Base-by-base conservation (phyloP, 2,888 invertebrate species). In the Drosophila differens region DNA sequence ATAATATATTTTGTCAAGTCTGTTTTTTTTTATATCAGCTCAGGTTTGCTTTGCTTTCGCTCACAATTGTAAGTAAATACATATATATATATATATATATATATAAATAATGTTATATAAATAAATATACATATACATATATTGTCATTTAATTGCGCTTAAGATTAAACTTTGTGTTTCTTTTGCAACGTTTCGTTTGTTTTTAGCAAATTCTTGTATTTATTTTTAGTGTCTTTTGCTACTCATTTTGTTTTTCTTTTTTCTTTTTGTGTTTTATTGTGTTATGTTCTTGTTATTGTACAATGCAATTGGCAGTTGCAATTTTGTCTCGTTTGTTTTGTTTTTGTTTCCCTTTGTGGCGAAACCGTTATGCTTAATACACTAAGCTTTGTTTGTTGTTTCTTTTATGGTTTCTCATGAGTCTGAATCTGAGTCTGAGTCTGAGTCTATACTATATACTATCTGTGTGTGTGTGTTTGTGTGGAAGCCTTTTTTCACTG, bases 281-380 rank as follows among this genome's bases (percentile, higher is more conserved):
- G 62, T 51, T 54, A 25, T 55, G 44, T 71, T 78, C 53, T 55
- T 60, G 55, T 75, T 73, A 49, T 75, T 75, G 52, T 83, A 83
- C 68, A 89, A 83, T 83, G 83, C 83, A 83, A 83, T 83, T 83
- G 89, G 83, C 82, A 83, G 82, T 83, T 83, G 83, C 83, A 83
- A 84, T 70, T 84, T 74, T 66, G 66, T 73, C 57, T 58, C 64
- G 64, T 63, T 60, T 59, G 14, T 57, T 51, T 51, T 68, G 37
- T 57, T 22, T 44, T 70, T 57, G 3, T 57, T 49, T 62, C 22
- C 51, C 57, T 53, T 53, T 30, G 19, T 25, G 44, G 28, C 49
- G 76, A 75, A 79, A 77, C 80, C 76, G 54, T 64, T 53, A 47
- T 65, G 73, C 73, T 52, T 37, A 65, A 64, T 37, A 25, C 25